Percentiles rank a stretch among this genome's conserved stretches.
Conservation (phyloP, 2,797 vertebrate genomes). For the Myotis daubentonii region DNA sequence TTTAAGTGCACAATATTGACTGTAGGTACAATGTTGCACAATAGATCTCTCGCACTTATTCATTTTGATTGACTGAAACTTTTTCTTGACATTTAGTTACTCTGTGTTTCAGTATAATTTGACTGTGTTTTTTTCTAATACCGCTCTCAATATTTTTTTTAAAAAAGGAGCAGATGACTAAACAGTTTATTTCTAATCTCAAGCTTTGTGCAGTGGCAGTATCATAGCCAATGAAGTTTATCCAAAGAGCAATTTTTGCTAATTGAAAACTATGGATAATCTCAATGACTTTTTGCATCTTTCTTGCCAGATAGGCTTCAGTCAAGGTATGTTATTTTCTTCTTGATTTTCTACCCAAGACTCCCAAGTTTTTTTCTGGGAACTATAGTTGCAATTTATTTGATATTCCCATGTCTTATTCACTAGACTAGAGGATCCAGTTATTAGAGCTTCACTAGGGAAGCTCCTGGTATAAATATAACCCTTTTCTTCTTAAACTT, state of each 20-base stretch:
- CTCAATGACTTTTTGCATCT: conserved; percentile 11
- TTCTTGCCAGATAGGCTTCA: background rate
- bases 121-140: background rate
- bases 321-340: background rate
- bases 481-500: conserved; percentile 27
- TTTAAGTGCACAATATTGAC: background rate
- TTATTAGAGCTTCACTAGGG: conserved; percentile 36
- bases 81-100: conserved; percentile 21
- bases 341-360: conserved; percentile 27
- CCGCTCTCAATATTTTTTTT: background rate
- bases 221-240: background rate
- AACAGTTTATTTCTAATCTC: conserved; percentile 25
- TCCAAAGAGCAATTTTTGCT: background rate
- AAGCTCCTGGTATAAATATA: conserved; percentile 8
- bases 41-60: background rate
- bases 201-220: background rate
- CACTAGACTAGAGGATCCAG: background rate
- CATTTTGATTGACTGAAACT: background rate
- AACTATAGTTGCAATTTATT: conserved; percentile 29
- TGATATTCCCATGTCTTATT: conserved; percentile 16
- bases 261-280: conserved; percentile 23
- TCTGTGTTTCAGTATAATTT: conserved; percentile 40
- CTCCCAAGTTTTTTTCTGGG: background rate
- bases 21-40: background rate
- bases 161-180: background rate